A percentile compares a stretch with the other conserved stretches of the same genome.
Evolutionary conservation across 2,113 vertebrate genomes (phyloP).

Genomic region (Ranitomeya variabilis): DNA sequence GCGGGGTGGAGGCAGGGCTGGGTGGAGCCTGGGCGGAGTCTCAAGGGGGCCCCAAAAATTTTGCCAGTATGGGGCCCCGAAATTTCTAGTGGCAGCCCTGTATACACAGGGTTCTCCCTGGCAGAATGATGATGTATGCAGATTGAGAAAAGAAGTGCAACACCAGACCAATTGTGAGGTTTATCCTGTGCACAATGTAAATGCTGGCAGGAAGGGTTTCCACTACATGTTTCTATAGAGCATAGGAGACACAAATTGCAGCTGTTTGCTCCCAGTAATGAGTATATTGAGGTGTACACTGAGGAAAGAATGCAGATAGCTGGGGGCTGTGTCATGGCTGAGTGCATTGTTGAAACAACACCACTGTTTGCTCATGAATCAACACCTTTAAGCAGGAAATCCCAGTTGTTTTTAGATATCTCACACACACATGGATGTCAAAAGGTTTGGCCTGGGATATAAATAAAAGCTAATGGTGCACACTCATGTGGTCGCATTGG

Average conservation of each 20-base stretch:
- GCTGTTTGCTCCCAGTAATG: constrained; percentile 1
- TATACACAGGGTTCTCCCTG: too few relatives aligned
- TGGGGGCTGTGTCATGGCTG: constrained; percentile 28
- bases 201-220: too few relatives aligned
- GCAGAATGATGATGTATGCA: too few relatives aligned
- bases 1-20: too few relatives aligned
- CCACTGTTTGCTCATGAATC: constrained; percentile 33
- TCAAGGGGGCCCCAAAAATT: too few relatives aligned
- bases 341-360: constrained; percentile 42
- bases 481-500: background rate
- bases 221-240: too few relatives aligned
- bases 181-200: too few relatives aligned
- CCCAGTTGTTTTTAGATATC: constrained; percentile 40
- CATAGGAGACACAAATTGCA: background rate
- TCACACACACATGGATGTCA: constrained; percentile 37
- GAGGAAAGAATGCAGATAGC: background rate
- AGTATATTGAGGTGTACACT: background rate
- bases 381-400: constrained; percentile 35
- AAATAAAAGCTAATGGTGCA: constrained; percentile 43
- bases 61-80: too few relatives aligned
- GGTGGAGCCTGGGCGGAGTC: too few relatives aligned
- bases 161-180: too few relatives aligned
- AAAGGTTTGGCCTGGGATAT: constrained; percentile 17
- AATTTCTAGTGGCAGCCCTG: too few relatives aligned
- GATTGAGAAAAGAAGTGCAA: too few relatives aligned